phyloP scores from a whole-genome alignment of 2,113 vertebrate species.

The Melospiza georgiana region DNA sequence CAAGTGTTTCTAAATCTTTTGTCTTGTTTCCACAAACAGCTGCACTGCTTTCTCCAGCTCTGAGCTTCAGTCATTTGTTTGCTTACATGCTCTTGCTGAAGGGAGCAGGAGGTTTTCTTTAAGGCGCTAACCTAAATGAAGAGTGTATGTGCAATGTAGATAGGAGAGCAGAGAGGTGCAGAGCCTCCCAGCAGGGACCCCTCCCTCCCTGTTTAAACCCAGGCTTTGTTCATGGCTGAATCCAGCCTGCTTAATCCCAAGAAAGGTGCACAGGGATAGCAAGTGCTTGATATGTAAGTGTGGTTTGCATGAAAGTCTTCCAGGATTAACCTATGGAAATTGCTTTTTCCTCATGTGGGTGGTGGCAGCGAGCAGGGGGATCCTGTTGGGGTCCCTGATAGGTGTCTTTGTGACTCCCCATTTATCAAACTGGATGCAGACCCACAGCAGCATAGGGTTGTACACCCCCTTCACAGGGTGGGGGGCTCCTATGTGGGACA shows the following conservation, averaged over 20 bases:
- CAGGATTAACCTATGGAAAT: neutral
- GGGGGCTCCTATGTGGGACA: neutral
- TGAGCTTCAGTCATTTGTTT: neutral
- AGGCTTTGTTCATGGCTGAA: neutral
- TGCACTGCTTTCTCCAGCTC: slow-evolving; percentile 3
- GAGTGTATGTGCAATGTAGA: neutral
- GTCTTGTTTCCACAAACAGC: slow-evolving; percentile 48
- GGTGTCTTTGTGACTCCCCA: neutral
- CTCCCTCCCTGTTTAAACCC: neutral
- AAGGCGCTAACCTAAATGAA: neutral
- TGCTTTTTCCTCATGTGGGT: neutral
- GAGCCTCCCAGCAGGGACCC: neutral
- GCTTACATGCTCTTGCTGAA: neutral
- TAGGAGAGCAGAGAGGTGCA: neutral
- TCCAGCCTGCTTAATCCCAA: neutral
- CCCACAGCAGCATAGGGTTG: rapidly evolving
- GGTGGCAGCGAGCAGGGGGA: rapidly evolving
- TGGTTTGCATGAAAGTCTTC: neutral
- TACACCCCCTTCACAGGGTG: rapidly evolving
- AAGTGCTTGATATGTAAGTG: neutral
- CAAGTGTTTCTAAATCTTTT: slow-evolving; percentile 42
- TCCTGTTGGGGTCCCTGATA: neutral
- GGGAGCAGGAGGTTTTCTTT: slow-evolving; percentile 32
- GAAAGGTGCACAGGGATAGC: neutral
- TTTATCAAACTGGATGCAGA: neutral